A percentile compares a stretch with the other conserved stretches of the same genome.
These are phyloP conservation scores for Antedon mediterranea DNA, from an alignment of 53 echinoderm and acorn worm genomes.

Conservation along the genomic window DNA sequence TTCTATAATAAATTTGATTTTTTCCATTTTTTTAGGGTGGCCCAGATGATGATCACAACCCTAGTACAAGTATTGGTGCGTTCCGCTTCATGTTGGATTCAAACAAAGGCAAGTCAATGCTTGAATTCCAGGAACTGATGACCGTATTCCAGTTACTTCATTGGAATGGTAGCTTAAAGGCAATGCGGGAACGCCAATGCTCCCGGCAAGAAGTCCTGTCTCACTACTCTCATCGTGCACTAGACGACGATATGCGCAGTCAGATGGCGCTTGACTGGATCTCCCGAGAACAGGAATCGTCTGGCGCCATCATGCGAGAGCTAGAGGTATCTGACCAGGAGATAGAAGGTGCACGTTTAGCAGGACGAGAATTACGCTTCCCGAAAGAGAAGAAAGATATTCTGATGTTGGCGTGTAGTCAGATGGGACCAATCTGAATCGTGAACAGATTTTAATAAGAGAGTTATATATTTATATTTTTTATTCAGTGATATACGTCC, in stretches of 20 bases:
- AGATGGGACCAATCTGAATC: constrained; percentile 77
- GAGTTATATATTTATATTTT: neutral
- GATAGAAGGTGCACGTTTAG: constrained; percentile 73
- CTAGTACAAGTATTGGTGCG: constrained; percentile 85
- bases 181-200: constrained; percentile 90
- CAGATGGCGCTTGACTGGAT: constrained; percentile 99
- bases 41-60: constrained; percentile 75
- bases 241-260: constrained; percentile 96
- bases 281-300: constrained; percentile 87
- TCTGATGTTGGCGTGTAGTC: constrained; percentile 92
- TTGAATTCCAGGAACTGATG: constrained; percentile 90
- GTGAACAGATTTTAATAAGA: neutral
- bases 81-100: constrained; percentile 96
- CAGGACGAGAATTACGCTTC: constrained; percentile 80
- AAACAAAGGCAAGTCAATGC: constrained; percentile 79
- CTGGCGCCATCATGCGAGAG: constrained; percentile 55
- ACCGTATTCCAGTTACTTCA: constrained; percentile 86
- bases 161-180: constrained; percentile 90
- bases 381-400: constrained; percentile 99
- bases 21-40: constrained; percentile 36
- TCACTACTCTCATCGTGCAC: constrained; percentile 75
- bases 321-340: constrained; percentile 59
- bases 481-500: neutral
- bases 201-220: constrained; percentile 83
- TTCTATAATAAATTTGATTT: neutral